phyloP scores from a whole-genome alignment of 1,140 invertebrate species.

The Diabrotica virgifera region DNA sequence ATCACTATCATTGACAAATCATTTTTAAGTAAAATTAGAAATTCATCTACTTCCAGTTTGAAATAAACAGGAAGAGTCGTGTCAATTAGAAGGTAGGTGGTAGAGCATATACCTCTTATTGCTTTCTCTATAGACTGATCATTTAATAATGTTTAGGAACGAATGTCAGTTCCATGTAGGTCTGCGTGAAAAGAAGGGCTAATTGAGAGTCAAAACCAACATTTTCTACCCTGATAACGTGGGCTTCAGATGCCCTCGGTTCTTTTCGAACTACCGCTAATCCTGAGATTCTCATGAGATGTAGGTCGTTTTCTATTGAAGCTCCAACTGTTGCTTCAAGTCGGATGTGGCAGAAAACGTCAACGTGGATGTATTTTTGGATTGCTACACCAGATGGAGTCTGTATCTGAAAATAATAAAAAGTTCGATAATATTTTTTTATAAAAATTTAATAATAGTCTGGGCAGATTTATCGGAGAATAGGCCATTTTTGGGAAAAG shows the following conservation, averaged over 20 bases:
- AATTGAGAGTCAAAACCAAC: slow-evolving; percentile 66
- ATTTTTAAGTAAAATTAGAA: not conserved
- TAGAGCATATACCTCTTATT: not conserved
- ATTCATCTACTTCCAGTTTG: too few species aligned
- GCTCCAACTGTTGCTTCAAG: slow-evolving; percentile 56
- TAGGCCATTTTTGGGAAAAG: too few species aligned
- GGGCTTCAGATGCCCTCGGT: slow-evolving; percentile 51
- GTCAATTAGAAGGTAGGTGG: too few species aligned
- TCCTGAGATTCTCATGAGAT: slow-evolving; percentile 63
- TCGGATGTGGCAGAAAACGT: slow-evolving; percentile 63
- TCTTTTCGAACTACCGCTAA: slow-evolving; percentile 62
- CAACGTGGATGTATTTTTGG: slow-evolving; percentile 62
- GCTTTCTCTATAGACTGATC: not conserved
- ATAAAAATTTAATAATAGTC: too few species aligned
- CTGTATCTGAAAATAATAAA: slow-evolving; percentile 20
- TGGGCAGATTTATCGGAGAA: too few species aligned
- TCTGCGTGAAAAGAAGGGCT: slow-evolving; percentile 60
- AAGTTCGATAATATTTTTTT: too few species aligned
- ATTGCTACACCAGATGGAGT: slow-evolving; percentile 49
- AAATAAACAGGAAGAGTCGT: too few species aligned
- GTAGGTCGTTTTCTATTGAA: slow-evolving; percentile 55
- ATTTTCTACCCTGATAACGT: slow-evolving; percentile 59
- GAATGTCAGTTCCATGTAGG: slow-evolving; percentile 61
- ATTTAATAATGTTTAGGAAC: slow-evolving; percentile 45
- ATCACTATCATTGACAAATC: too few species aligned